A percentile compares a stretch with the other conserved stretches of the same genome.
Conservation (phyloP, 2,797 vertebrate genomes). For the Aulostomus chinensis region DNA sequence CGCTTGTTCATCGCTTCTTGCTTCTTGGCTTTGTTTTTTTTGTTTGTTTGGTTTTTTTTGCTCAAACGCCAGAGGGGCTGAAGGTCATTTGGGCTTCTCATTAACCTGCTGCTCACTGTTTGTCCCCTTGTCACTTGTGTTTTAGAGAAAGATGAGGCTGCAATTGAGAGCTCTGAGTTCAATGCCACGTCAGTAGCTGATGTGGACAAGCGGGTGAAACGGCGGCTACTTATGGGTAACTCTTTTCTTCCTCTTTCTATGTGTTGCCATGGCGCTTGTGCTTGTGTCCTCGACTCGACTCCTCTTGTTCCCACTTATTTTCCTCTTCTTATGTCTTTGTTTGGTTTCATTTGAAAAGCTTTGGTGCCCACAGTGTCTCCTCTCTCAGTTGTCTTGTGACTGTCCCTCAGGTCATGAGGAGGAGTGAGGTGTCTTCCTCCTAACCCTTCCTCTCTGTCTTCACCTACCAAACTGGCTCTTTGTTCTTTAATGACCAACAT, state of each 20-base stretch:
- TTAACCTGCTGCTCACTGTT: slow-evolving; percentile 99
- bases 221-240: slow-evolving; percentile 99
- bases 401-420: too few relatives aligned
- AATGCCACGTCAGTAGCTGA: slow-evolving; percentile 99
- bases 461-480: slow-evolving; percentile 20
- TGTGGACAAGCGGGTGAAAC: slow-evolving; percentile 99
- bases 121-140: slow-evolving; percentile 99
- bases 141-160: slow-evolving; percentile 99
- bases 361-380: slow-evolving; percentile 63
- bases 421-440: slow-evolving; percentile 34
- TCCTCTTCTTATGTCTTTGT: slow-evolving; percentile 53
- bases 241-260: slow-evolving; percentile 99
- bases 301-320: slow-evolving; percentile 54
- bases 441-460: slow-evolving; percentile 21
- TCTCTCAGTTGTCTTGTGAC: slow-evolving; percentile 40
- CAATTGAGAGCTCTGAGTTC: slow-evolving; percentile 99
- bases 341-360: slow-evolving; percentile 41
- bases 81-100: slow-evolving; percentile 92
- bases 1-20: slow-evolving; percentile 84
- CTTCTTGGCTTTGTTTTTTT: slow-evolving; percentile 84
- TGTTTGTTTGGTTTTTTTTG: slow-evolving; percentile 65
- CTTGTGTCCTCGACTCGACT: slow-evolving; percentile 72
- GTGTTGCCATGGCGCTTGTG: slow-evolving; percentile 91
- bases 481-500: slow-evolving; percentile 44
- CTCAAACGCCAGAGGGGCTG: slow-evolving; percentile 89